Percentiles rank a stretch among this genome's conserved stretches.
These are phyloP conservation scores for Tipula confusa DNA, from an alignment of 2,888 invertebrate genomes.

Conservation along the genomic window DNA sequence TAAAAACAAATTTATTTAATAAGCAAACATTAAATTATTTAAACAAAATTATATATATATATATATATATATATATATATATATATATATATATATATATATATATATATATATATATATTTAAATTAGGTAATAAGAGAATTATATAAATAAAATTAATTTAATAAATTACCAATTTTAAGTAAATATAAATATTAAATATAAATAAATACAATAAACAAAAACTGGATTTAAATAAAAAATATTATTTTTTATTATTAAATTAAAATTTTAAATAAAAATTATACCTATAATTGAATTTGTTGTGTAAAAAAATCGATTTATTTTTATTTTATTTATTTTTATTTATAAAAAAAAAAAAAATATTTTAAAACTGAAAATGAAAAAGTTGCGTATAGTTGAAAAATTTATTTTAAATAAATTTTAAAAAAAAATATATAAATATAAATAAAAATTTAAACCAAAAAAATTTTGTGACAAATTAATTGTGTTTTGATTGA, in stretches of 20 bases:
- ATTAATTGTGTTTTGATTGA: background rate
- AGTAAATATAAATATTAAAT: conserved; percentile 31
- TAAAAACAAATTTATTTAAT: background rate
- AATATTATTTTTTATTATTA: background rate
- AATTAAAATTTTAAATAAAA: no score
- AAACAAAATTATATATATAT: conserved; percentile 33
- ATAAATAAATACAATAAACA: background rate
- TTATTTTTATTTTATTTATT: background rate
- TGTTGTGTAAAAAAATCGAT: background rate
- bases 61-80: no score
- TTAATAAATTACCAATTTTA: conserved; percentile 32
- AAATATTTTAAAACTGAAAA: background rate
- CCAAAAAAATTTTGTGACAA: conserved; percentile 9
- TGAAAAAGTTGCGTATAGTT: conserved; percentile 9
- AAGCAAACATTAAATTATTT: background rate
- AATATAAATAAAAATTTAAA: background rate
- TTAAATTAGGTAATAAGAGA: background rate
- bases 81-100: conserved; percentile 34
- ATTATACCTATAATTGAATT: background rate
- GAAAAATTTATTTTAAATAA: conserved; percentile 3
- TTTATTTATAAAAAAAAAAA: background rate
- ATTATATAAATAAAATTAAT: conserved; percentile 30
- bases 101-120: conserved; percentile 34
- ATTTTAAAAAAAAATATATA: background rate
- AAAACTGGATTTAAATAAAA: background rate